Percentiles rank a stretch among this genome's conserved stretches.
Conservation (phyloP, 2,113 vertebrate genomes). For the Vombatus ursinus region DNA sequence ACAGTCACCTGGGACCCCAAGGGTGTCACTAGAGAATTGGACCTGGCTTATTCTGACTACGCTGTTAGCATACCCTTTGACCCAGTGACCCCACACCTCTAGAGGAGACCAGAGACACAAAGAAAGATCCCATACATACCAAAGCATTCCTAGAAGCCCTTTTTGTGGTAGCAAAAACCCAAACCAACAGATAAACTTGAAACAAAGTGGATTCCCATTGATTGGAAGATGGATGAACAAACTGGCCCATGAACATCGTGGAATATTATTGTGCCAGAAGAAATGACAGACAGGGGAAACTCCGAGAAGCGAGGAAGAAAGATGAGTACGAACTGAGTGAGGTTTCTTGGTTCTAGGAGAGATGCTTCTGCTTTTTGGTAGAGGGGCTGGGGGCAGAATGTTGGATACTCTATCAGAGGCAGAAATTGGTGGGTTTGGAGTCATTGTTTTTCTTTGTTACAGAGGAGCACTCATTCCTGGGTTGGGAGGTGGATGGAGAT, state of each 20-base stretch:
- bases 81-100: not conserved
- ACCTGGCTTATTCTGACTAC: not conserved
- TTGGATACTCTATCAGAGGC: not conserved
- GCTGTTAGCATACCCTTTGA: not conserved
- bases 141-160: not conserved
- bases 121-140: not conserved
- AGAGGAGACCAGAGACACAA: not conserved
- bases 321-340: not conserved
- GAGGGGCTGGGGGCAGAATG: not conserved
- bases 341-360: not conserved
- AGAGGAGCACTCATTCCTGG: not conserved
- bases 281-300: not conserved
- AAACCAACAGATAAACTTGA: not conserved
- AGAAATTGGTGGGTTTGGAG: not conserved
- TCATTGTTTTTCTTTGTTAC: not conserved
- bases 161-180: not conserved
- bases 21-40: not conserved
- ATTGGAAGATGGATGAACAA: not conserved
- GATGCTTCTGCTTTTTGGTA: not conserved
- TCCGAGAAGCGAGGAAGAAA: not conserved
- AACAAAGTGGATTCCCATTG: not conserved
- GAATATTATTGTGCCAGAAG: not conserved
- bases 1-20: not conserved
- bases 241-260: not conserved
- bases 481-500: not conserved